phyloP scores from a whole-genome alignment of 2,797 vertebrate genomes.

The Muscicapa striata region DNA sequence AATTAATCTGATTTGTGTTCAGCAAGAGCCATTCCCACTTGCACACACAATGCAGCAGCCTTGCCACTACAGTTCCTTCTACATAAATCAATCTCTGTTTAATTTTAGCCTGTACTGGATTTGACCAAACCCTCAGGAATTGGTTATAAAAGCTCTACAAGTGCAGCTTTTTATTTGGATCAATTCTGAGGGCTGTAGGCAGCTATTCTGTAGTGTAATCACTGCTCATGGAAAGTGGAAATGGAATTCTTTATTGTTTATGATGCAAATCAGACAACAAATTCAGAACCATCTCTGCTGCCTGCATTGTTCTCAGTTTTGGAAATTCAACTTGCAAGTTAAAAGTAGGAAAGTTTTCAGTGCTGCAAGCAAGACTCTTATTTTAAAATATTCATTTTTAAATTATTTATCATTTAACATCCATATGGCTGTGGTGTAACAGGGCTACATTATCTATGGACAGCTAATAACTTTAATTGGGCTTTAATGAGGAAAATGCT shows the following conservation, averaged over 20 bases:
- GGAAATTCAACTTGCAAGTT: neutral
- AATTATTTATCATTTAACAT: neutral
- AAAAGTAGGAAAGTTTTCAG: neutral
- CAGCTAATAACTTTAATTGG: constrained; percentile 10
- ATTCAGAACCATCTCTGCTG: neutral
- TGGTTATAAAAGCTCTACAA: constrained; percentile 19
- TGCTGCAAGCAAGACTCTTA: neutral
- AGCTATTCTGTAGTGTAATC: neutral
- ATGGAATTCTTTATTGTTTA: neutral
- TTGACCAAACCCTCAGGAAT: constrained; percentile 56
- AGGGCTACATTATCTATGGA: neutral
- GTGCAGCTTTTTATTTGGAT: constrained; percentile 45
- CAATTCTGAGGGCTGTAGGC: constrained; percentile 52
- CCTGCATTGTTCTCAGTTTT: neutral
- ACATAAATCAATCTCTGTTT: constrained; percentile 50
- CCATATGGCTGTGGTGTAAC: neutral
- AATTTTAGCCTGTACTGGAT: constrained; percentile 26
- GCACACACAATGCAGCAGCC: neutral
- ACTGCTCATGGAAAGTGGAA: neutral
- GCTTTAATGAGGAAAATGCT: neutral
- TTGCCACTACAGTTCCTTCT: neutral
- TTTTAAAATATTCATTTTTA: neutral
- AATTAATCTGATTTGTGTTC: constrained; percentile 41
- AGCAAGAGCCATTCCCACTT: neutral
- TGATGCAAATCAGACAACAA: neutral